phyloP scores from a whole-genome alignment of 2,888 invertebrate genomes.

The Drosophila picticornis region DNA sequence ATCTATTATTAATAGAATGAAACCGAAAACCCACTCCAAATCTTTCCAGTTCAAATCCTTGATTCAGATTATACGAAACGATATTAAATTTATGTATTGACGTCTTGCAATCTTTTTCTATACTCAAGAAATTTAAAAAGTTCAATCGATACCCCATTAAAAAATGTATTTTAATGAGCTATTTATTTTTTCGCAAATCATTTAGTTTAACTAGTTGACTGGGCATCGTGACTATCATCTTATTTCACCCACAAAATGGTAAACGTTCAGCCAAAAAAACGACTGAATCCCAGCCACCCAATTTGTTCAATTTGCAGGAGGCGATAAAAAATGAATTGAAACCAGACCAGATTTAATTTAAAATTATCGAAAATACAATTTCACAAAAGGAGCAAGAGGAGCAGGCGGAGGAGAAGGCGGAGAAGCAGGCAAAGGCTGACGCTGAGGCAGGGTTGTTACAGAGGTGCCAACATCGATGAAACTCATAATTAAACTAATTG shows the following conservation, averaged over 20 bases:
- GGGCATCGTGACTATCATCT: conserved; percentile 43
- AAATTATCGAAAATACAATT: conserved; percentile 24
- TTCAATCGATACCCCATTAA: conserved; percentile 21
- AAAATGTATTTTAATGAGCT: conserved; percentile 36
- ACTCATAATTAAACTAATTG: conserved; percentile 79
- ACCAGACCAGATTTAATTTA: conserved; percentile 32
- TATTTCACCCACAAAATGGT: conserved; percentile 37
- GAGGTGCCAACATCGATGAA: conserved; percentile 76
- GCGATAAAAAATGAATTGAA: conserved; percentile 26
- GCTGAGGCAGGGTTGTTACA: conserved; percentile 37
- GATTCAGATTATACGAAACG: not conserved
- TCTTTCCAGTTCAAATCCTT: not conserved
- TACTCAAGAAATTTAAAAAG: not conserved
- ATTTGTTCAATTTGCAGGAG: conserved; percentile 29
- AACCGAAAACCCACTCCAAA: not conserved
- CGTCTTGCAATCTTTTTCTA: not conserved
- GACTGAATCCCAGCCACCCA: conserved; percentile 30
- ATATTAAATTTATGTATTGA: not conserved
- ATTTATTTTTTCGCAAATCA: conserved; percentile 3
- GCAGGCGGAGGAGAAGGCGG: not conserved
- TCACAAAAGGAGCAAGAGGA: conserved; percentile 3
- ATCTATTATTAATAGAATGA: not conserved
- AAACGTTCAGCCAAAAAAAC: not conserved
- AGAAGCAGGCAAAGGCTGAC: not conserved
- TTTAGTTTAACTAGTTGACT: conserved; percentile 11